These are phyloP conservation scores for Tenthredo mesomela DNA, from an alignment of 2,888 invertebrate genomes.

Conservation along the genomic window DNA sequence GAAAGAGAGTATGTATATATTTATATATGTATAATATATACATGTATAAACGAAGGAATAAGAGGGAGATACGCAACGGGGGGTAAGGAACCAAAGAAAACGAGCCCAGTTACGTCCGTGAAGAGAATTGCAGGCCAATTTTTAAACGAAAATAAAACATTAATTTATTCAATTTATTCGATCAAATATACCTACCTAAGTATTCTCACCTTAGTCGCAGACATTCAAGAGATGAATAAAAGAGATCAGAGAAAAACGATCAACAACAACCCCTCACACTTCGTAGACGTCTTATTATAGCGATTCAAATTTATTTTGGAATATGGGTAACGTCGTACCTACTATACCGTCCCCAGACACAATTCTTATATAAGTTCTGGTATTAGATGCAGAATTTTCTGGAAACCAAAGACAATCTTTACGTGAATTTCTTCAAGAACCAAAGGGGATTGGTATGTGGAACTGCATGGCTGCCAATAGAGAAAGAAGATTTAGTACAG, in stretches of 20 bases:
- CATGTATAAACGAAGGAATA: not conserved
- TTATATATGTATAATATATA: not conserved
- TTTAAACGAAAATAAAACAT: conserved; percentile 15
- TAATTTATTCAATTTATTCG: conserved; percentile 15
- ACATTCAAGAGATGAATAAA: not conserved
- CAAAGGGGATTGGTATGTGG: not conserved
- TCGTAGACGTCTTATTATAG: not conserved
- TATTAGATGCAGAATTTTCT: not conserved
- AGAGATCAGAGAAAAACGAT: not conserved
- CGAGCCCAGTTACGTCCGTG: conserved; percentile 20
- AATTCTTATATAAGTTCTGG: not conserved
- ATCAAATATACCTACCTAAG: not conserved
- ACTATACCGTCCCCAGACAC: not conserved
- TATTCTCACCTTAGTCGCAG: not conserved
- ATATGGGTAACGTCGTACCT: not conserved
- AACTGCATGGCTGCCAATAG: conserved; percentile 63
- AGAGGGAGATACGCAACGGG: not conserved
- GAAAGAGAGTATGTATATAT: not conserved
- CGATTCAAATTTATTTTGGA: not conserved
- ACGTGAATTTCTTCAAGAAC: not conserved
- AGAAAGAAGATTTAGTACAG: conserved; percentile 75
- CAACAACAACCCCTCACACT: not conserved
- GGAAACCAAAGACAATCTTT: not conserved
- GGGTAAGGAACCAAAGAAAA: not conserved
- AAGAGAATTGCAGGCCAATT: conserved; percentile 10